Conservation (phyloP, 2,113 vertebrate species). For the Scortum barcoo region DNA sequence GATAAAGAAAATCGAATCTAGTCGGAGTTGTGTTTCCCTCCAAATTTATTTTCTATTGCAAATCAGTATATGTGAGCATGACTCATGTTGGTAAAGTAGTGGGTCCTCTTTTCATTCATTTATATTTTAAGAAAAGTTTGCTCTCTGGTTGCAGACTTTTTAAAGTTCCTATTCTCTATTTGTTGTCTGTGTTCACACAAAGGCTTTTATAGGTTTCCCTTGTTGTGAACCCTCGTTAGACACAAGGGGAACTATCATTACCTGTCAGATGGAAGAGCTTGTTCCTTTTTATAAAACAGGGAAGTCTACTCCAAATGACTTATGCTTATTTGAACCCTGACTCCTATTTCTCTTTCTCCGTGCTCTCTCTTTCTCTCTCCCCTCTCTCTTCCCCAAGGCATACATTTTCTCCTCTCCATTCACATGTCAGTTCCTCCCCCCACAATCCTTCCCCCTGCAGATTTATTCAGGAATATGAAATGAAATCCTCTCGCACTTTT, state of each 20-base stretch:
- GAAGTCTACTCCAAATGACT: constrained; percentile 50
- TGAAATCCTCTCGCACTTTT: constrained; percentile 70
- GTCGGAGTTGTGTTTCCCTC: not conserved
- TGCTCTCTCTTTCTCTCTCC: constrained; percentile 4
- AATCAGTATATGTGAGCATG: not conserved
- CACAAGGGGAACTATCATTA: constrained; percentile 38
- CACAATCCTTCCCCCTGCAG: constrained; percentile 55
- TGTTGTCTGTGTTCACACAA: constrained; percentile 29
- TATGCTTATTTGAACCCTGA: constrained; percentile 54
- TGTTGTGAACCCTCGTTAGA: constrained; percentile 30
- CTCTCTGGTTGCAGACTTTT: not conserved
- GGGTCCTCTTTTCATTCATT: not conserved
- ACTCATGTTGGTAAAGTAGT: not conserved
- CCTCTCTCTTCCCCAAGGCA: constrained; percentile 45
- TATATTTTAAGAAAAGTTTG: not conserved
- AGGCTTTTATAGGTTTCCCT: constrained; percentile 22
- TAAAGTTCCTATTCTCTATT: constrained; percentile 17
- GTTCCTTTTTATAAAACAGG: constrained; percentile 50
- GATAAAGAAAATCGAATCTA: not conserved
- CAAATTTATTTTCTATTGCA: not conserved
- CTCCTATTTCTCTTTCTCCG: constrained; percentile 26
- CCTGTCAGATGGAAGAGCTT: constrained; percentile 48
- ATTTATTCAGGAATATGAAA: constrained; percentile 70
- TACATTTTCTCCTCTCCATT: constrained; percentile 67
- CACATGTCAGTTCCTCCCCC: constrained; percentile 58